Conservation (phyloP, 1,140 invertebrate genomes). For the Papilio polyxenes region DNA sequence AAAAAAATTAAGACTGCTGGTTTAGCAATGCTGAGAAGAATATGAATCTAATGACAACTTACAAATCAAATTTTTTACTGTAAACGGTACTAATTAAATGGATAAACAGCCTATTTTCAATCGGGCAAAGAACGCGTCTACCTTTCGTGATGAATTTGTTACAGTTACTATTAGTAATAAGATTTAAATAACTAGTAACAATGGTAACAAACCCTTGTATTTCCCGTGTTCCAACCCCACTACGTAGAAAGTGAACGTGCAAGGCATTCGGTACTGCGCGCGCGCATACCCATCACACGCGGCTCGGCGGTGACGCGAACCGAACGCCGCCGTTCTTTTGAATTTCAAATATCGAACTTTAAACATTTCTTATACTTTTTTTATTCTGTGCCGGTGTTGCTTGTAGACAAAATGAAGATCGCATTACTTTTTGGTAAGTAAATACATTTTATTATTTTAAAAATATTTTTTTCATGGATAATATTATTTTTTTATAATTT, state of each 20-base stretch:
- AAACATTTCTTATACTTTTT: not conserved
- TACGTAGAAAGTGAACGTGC: slow-evolving; percentile 53
- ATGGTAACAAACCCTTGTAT: slow-evolving; percentile 51
- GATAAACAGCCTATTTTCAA: too few relatives aligned
- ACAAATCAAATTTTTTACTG: too few relatives aligned
- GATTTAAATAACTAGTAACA: not conserved
- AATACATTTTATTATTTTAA: not conserved
- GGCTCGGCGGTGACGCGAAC: slow-evolving; percentile 47
- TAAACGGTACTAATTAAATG: too few relatives aligned
- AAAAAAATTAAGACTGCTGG: too few relatives aligned
- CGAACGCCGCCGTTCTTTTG: slow-evolving; percentile 45
- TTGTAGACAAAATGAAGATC: slow-evolving; percentile 29
- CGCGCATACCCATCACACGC: slow-evolving; percentile 47
- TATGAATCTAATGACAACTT: too few relatives aligned
- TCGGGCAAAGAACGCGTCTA: not conserved
- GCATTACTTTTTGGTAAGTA: slow-evolving; percentile 34
- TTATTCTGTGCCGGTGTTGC: slow-evolving; percentile 26
- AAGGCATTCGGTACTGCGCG: slow-evolving; percentile 24
- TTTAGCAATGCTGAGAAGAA: too few relatives aligned
- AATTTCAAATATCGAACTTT: slow-evolving; percentile 23
- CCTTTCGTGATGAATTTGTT: not conserved
- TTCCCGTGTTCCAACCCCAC: slow-evolving; percentile 46
- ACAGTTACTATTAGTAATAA: not conserved
- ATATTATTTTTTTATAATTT: not conserved
- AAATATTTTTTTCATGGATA: not conserved